A percentile compares a stretch with the other conserved stretches of the same genome.
Conservation (phyloP, 2,888 invertebrate species). For the Ectropis crepuscularia region DNA sequence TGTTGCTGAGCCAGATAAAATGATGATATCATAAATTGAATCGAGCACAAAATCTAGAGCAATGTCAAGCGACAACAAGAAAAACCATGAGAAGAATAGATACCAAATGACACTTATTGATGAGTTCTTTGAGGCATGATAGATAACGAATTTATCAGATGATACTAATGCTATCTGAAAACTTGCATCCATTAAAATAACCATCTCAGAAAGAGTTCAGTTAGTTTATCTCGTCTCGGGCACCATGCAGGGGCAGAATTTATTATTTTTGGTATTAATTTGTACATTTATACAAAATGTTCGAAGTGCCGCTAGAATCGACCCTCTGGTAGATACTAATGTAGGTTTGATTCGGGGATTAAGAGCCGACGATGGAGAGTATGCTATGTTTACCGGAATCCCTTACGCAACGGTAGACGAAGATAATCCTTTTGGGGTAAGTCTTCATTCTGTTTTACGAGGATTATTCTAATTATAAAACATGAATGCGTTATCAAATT, state of each 20-base stretch:
- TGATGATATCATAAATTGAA: not conserved
- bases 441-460: constrained; percentile 4
- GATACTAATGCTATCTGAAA: not conserved
- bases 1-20: not conserved
- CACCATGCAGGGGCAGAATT: constrained; percentile 17
- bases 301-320: constrained; percentile 32
- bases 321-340: constrained; percentile 44
- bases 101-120: constrained; percentile 1
- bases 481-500: no score
- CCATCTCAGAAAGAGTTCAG: not conserved
- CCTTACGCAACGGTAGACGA: constrained; percentile 47
- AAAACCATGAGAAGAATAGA: not conserved
- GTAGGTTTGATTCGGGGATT: constrained; percentile 44
- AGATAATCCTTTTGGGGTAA: constrained; percentile 47
- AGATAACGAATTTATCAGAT: constrained; percentile 4
- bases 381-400: constrained; percentile 46
- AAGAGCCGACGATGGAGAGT: constrained; percentile 37
- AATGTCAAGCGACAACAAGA: not conserved
- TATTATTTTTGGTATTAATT: constrained; percentile 9
- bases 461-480: no score
- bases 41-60: not conserved
- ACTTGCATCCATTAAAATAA: not conserved
- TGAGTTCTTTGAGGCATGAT: not conserved
- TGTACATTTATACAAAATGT: constrained; percentile 16
- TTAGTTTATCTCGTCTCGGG: constrained; percentile 1